Evolutionary conservation across 1,140 invertebrate species (phyloP).

Genomic region (Trichoplusia ni): DNA sequence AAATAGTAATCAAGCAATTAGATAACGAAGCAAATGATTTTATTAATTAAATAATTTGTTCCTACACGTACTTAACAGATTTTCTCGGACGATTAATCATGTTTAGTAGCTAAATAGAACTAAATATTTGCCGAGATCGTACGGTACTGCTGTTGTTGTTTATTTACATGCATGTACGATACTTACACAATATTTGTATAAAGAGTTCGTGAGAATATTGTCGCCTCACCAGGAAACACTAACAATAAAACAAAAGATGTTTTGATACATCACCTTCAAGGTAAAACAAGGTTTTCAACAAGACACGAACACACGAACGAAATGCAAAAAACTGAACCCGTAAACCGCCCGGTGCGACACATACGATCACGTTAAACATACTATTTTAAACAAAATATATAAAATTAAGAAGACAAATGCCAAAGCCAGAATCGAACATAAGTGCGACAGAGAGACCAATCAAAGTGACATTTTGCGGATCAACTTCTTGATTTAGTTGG

Average conservation of each 20-base stretch:
- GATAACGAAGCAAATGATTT: too few species aligned
- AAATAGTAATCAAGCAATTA: neutral
- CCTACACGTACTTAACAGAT: too few species aligned
- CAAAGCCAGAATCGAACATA: too few species aligned
- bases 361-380: neutral
- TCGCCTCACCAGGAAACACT: neutral
- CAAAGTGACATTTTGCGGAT: neutral
- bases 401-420: too few species aligned
- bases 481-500: neutral
- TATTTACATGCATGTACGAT: neutral
- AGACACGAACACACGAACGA: slow-evolving; percentile 17
- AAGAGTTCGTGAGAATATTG: neutral
- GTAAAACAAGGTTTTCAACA: slow-evolving; percentile 22
- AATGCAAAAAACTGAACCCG: slow-evolving; percentile 8
- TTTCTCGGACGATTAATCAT: neutral
- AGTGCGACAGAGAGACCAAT: neutral
- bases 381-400: neutral
- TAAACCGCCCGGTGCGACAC: slow-evolving; percentile 4
- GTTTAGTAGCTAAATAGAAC: neutral
- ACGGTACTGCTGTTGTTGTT: neutral
- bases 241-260: slow-evolving; percentile 16
- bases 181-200: neutral
- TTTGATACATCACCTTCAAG: slow-evolving; percentile 14
- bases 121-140: too few species aligned
- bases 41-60: too few species aligned